These are phyloP conservation scores for Hedychridium roseum DNA, from an alignment of 2,888 invertebrate genomes.

Conservation along the genomic window DNA sequence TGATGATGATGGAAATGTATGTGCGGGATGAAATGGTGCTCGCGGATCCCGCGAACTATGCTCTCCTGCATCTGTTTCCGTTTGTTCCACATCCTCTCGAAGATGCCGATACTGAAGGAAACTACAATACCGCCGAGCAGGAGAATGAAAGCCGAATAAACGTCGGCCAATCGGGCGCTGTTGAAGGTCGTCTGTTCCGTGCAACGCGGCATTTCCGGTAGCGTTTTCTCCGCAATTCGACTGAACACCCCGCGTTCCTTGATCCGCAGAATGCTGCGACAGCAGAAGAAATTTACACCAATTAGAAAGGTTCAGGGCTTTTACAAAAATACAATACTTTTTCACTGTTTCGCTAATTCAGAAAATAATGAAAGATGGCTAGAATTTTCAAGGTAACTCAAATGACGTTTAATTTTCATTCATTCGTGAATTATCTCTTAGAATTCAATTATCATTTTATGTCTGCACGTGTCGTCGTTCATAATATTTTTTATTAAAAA, in stretches of 20 bases:
- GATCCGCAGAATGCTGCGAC: slow-evolving; percentile 58
- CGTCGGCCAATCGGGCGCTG: slow-evolving; percentile 69
- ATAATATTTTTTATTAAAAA: no score
- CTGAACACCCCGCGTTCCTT: slow-evolving; percentile 58
- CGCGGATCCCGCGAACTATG: slow-evolving; percentile 28
- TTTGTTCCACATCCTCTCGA: slow-evolving; percentile 54
- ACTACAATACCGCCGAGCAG: slow-evolving; percentile 64
- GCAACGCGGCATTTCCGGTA: slow-evolving; percentile 68
- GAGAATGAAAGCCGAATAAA: slow-evolving; percentile 67
- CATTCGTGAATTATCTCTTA: no score
- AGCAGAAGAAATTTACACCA: background rate
- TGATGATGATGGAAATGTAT: slow-evolving; percentile 9
- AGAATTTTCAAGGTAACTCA: background rate
- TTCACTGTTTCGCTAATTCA: slow-evolving; percentile 1
- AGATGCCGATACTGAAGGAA: slow-evolving; percentile 48
- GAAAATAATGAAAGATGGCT: background rate
- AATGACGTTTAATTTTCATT: no score
- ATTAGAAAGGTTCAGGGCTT: no score
- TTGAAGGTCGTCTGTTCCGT: slow-evolving; percentile 67
- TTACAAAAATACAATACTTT: background rate
- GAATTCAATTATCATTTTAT: no score
- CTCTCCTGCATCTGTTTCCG: slow-evolving; percentile 35
- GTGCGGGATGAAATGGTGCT: slow-evolving; percentile 24
- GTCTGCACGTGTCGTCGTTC: no score
- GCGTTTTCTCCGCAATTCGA: slow-evolving; percentile 53